These are phyloP conservation scores for Eumacrocentrus americanus DNA, from an alignment of 2,888 invertebrate genomes.

Conservation along the genomic window DNA sequence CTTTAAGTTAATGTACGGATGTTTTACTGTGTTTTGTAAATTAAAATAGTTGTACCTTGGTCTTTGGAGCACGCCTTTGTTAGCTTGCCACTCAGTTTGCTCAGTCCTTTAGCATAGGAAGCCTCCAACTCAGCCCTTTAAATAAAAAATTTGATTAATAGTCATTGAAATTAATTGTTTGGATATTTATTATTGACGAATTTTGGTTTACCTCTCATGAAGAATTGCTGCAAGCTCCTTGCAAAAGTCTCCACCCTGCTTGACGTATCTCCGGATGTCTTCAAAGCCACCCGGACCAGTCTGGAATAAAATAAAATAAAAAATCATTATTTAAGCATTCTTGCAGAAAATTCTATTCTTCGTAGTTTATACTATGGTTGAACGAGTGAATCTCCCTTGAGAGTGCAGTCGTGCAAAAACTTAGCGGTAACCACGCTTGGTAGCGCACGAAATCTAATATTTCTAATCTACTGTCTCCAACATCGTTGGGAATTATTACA, in stretches of 20 bases:
- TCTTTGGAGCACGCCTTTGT: constrained; percentile 76
- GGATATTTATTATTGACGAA: neutral
- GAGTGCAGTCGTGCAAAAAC: constrained; percentile 23
- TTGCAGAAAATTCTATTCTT: neutral
- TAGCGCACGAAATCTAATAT: constrained; percentile 33
- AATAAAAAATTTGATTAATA: constrained; percentile 41
- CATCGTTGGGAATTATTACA: constrained; percentile 25
- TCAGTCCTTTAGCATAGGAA: constrained; percentile 87
- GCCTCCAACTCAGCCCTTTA: constrained; percentile 88
- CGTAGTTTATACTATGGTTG: constrained; percentile 6
- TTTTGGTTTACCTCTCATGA: constrained; percentile 80
- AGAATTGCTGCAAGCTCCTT: constrained; percentile 88
- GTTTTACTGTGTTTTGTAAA: too few relatives aligned
- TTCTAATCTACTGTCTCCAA: constrained; percentile 28
- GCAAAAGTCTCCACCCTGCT: constrained; percentile 93
- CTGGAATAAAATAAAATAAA: constrained; percentile 66
- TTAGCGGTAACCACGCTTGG: constrained; percentile 48
- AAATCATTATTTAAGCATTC: neutral
- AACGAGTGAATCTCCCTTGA: constrained; percentile 7
- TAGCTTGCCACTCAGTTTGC: constrained; percentile 85
- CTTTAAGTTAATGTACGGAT: too few relatives aligned
- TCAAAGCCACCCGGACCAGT: constrained; percentile 90
- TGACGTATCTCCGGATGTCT: constrained; percentile 88
- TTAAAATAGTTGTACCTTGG: constrained; percentile 48
- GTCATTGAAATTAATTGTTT: constrained; percentile 5